A percentile compares a stretch with the other conserved stretches of the same genome.
Evolutionary conservation across 2,113 vertebrate species (phyloP).

Genomic region (Ailuropoda melanoleuca): DNA sequence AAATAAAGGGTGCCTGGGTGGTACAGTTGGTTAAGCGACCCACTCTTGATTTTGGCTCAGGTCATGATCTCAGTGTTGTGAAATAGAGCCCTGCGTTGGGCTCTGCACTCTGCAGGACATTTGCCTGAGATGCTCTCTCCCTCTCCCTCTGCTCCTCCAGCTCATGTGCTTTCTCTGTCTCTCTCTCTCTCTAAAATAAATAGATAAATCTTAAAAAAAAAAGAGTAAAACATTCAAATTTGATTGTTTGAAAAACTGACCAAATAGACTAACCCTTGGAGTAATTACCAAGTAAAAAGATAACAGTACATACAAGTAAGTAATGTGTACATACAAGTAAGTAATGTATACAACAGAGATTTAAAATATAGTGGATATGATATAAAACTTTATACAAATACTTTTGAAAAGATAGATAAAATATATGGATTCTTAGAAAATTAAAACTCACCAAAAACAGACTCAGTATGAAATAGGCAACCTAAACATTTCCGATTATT

Average conservation of each 20-base stretch:
- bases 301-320: background rate
- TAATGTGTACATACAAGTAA: background rate
- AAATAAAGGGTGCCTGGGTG: background rate
- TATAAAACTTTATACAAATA: background rate
- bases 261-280: background rate
- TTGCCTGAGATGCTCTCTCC: background rate
- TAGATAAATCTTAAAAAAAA: background rate
- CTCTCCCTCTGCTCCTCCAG: background rate
- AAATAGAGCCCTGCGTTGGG: background rate
- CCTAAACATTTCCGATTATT: background rate
- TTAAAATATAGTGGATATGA: background rate
- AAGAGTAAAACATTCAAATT: no score
- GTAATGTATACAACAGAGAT: background rate
- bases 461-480: background rate
- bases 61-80: background rate
- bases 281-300: background rate
- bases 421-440: background rate
- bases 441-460: background rate
- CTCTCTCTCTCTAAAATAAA: background rate
- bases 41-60: background rate
- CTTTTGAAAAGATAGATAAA: background rate
- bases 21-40: background rate
- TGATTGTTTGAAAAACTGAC: background rate
- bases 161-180: background rate
- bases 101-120: background rate